A percentile compares a stretch with the other conserved stretches of the same genome.
These are phyloP conservation scores for Rhineura floridana DNA, from an alignment of 2,113 vertebrate species.

Conservation along the genomic window DNA sequence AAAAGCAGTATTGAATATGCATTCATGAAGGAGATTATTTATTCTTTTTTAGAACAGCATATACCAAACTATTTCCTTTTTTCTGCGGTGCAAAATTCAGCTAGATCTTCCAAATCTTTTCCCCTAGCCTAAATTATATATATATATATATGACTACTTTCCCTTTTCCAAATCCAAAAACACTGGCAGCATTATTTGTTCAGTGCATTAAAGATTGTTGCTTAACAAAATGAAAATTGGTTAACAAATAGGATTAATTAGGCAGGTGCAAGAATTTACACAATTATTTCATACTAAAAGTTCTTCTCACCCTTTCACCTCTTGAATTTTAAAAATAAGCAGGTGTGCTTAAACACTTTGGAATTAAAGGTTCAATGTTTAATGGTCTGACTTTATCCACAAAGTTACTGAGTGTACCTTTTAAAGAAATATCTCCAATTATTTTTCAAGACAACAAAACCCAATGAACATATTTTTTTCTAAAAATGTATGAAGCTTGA, in stretches of 20 bases:
- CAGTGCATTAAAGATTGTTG: slow-evolving; percentile 29
- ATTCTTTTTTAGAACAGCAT: background rate
- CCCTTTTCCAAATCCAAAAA: background rate
- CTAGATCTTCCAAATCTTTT: slow-evolving; percentile 22
- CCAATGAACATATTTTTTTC: background rate
- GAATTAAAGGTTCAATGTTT: background rate
- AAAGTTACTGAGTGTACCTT: slow-evolving; percentile 12
- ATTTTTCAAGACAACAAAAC: background rate
- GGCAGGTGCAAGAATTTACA: slow-evolving; percentile 29
- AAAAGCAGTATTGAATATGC: background rate
- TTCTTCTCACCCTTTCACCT: slow-evolving; percentile 45
- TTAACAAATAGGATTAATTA: background rate
- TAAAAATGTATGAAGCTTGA: background rate
- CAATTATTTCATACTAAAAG: slow-evolving; percentile 15
- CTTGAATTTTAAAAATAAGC: slow-evolving; percentile 23
- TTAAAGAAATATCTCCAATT: slow-evolving; percentile 36
- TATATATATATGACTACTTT: slow-evolving; percentile 15
- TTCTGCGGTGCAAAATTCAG: slow-evolving; percentile 7
- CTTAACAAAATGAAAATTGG: slow-evolving; percentile 11
- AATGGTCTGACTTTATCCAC: background rate
- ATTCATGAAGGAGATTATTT: background rate
- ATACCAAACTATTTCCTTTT: background rate
- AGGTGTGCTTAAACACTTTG: background rate
- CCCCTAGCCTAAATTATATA: background rate
- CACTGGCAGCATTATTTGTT: background rate